Percentiles rank a stretch among this genome's conserved stretches.
Evolutionary conservation across 2,888 invertebrate species (phyloP).

Genomic region (Calameuta filiformis): DNA sequence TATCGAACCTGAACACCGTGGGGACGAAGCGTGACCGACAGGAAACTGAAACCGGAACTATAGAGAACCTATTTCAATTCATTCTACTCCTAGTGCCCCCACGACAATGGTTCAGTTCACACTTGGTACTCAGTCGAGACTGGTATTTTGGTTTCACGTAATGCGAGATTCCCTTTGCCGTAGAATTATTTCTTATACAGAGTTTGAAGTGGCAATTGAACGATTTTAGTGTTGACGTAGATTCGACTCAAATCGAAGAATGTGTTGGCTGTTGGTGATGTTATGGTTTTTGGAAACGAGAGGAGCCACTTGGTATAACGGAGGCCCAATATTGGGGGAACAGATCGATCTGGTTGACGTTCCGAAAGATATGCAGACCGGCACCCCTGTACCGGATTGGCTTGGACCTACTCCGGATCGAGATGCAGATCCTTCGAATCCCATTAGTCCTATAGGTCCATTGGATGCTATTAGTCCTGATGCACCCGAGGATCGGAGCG

Average conservation of each 20-base stretch:
- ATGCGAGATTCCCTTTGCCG: not conserved
- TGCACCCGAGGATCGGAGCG: constrained; percentile 12
- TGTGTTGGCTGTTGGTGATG: constrained; percentile 12
- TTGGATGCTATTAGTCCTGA: not conserved
- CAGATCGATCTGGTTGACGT: constrained; percentile 34
- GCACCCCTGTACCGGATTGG: constrained; percentile 15
- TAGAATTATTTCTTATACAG: not conserved
- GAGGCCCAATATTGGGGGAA: constrained; percentile 29
- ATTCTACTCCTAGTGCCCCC: constrained; percentile 32
- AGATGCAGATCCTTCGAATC: constrained; percentile 5
- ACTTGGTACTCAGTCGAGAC: constrained; percentile 28
- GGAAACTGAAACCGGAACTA: constrained; percentile 54
- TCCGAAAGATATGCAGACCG: not conserved
- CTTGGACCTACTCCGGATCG: constrained; percentile 24
- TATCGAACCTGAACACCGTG: constrained; percentile 33
- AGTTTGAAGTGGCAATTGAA: not conserved
- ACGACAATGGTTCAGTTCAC: constrained; percentile 44
- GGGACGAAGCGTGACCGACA: constrained; percentile 40
- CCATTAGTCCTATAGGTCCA: not conserved
- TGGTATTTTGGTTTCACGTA: not conserved
- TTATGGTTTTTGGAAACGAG: constrained; percentile 10
- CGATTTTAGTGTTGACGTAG: not conserved
- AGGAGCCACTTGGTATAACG: constrained; percentile 13
- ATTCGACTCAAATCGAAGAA: not conserved
- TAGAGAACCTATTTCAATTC: constrained; percentile 39